Evolutionary conservation across 2,888 invertebrate genomes (phyloP).

Genomic region (Mesorhabditis spiculigera): DNA sequence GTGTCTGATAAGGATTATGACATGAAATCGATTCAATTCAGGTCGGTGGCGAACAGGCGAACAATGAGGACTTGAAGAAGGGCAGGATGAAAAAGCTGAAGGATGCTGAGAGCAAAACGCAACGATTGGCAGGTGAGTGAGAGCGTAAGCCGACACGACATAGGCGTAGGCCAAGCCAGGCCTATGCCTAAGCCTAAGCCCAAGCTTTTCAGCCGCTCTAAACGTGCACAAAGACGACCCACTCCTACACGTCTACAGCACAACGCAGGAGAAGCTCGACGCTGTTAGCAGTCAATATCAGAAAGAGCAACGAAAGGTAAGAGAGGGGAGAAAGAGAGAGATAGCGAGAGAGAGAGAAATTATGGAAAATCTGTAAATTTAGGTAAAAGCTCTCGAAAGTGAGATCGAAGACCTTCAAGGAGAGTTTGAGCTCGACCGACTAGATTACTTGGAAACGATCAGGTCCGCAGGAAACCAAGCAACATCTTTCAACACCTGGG

Average conservation of each 20-base stretch:
- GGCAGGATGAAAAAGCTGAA: slow-evolving; percentile 70
- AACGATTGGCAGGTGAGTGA: slow-evolving; percentile 57
- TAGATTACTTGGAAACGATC: slow-evolving; percentile 80
- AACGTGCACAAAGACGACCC: slow-evolving; percentile 71
- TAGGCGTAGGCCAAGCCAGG: too few species aligned
- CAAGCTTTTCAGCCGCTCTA: slow-evolving; percentile 34
- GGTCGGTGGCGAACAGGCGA: slow-evolving; percentile 61
- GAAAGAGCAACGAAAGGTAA: slow-evolving; percentile 69
- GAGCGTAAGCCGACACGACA: too few species aligned
- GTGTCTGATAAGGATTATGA: slow-evolving; percentile 67
- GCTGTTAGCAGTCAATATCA: slow-evolving; percentile 71
- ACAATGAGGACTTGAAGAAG: slow-evolving; percentile 73
- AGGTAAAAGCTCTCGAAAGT: slow-evolving; percentile 70
- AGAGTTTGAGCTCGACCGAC: slow-evolving; percentile 77
- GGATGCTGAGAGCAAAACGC: slow-evolving; percentile 68
- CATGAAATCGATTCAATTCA: not conserved
- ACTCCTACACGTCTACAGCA: slow-evolving; percentile 73
- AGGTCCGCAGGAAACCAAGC: slow-evolving; percentile 59
- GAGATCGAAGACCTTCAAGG: slow-evolving; percentile 76
- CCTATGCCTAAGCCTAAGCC: not conserved
- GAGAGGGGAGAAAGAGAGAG: not conserved
- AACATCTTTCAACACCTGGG: not conserved
- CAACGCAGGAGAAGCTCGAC: slow-evolving; percentile 75
- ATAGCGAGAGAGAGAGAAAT: not conserved
- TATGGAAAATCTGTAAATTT: slow-evolving; percentile 17